Percentiles rank a stretch among this genome's conserved stretches.
Evolutionary conservation across 1,140 invertebrate species (phyloP).

Genomic region (Nasonia giraulti): DNA sequence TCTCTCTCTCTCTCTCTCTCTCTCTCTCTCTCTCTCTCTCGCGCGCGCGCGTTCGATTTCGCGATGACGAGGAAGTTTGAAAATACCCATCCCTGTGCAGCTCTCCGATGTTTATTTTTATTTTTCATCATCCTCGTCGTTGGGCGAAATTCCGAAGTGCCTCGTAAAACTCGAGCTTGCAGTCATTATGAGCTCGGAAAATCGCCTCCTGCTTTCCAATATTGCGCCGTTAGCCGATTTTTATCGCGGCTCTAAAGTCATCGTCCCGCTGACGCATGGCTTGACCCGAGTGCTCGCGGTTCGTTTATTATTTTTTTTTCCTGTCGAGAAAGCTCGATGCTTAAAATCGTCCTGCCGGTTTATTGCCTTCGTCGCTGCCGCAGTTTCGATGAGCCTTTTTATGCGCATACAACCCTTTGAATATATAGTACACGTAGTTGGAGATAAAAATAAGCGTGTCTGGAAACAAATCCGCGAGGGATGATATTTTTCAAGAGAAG

Average conservation of each 20-base stretch:
- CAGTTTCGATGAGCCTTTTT: not conserved
- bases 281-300: not conserved
- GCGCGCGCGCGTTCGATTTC: not conserved
- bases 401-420: too few relatives aligned
- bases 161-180: not conserved
- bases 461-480: too few relatives aligned
- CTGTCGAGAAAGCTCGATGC: not conserved
- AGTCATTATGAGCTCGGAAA: not conserved
- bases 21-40: not conserved
- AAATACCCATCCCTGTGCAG: not conserved
- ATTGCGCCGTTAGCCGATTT: slow-evolving; percentile 25
- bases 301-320: slow-evolving; percentile 11
- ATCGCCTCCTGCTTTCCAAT: slow-evolving; percentile 10
- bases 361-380: slow-evolving; percentile 1
- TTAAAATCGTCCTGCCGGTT: not conserved
- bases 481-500: too few relatives aligned
- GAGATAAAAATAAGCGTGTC: too few relatives aligned
- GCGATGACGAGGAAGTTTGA: not conserved
- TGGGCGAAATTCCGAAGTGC: not conserved
- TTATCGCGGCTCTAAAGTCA: slow-evolving; percentile 24
- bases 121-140: not conserved
- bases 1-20: not conserved
- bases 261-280: slow-evolving; percentile 21
- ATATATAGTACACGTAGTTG: too few relatives aligned
- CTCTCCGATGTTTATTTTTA: too few relatives aligned